Percentiles rank a stretch among this genome's conserved stretches.
These are phyloP conservation scores for Drosophila gaucha DNA, from an alignment of 2,888 invertebrate species.

Conservation along the genomic window DNA sequence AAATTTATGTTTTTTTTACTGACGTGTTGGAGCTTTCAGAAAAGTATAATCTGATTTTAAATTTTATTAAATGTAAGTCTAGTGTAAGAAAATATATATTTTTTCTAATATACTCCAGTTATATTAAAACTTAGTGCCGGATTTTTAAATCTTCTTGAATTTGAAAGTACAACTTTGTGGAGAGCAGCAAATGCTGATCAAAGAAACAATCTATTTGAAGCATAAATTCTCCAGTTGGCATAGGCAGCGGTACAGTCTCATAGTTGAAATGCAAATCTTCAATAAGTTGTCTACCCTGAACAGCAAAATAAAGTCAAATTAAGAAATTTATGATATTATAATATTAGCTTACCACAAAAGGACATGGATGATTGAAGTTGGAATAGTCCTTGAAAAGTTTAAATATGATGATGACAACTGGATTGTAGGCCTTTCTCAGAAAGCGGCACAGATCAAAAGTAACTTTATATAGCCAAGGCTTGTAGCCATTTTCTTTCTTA, in stretches of 20 bases:
- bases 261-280: conserved; percentile 5
- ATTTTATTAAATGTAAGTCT: too few species aligned
- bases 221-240: conserved; percentile 46
- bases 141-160: too few species aligned
- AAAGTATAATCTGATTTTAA: too few species aligned
- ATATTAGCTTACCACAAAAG: not conserved
- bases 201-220: too few species aligned
- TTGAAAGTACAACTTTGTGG: too few species aligned
- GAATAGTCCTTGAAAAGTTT: conserved; percentile 7
- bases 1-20: too few species aligned
- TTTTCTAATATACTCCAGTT: too few species aligned
- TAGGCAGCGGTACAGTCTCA: not conserved
- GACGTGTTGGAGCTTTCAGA: too few species aligned
- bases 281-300: conserved; percentile 2
- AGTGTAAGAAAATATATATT: too few species aligned
- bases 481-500: conserved; percentile 43
- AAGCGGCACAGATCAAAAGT: conserved; percentile 30
- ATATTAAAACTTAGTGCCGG: too few species aligned
- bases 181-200: too few species aligned
- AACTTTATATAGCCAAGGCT: conserved; percentile 23
- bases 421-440: conserved; percentile 17
- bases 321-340: not conserved
- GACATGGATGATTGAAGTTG: conserved; percentile 1
- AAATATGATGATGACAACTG: not conserved
- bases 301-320: too few species aligned